Evolutionary conservation across 2,113 vertebrate genomes (phyloP).

Genomic region (Mystacornis crossleyi): DNA sequence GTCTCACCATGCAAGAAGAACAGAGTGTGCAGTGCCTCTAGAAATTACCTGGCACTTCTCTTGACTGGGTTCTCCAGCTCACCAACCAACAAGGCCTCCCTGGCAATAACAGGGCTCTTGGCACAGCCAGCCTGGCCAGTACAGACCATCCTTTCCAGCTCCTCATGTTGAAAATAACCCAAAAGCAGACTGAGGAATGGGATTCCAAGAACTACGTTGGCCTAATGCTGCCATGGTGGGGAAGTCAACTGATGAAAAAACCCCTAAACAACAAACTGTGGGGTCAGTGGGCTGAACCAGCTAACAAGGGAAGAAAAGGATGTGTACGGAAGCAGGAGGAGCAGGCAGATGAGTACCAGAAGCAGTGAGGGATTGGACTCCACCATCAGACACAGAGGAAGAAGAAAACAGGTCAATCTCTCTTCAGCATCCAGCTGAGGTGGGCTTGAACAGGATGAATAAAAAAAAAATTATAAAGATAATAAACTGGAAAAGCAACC

Average conservation of each 20-base stretch:
- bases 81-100: background rate
- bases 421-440: background rate
- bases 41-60: background rate
- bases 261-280: rapidly evolving
- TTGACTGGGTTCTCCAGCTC: background rate
- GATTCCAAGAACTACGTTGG: background rate
- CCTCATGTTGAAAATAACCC: background rate
- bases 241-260: background rate
- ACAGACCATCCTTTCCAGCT: background rate
- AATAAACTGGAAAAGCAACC: background rate
- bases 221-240: background rate
- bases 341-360: background rate
- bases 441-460: background rate
- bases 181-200: background rate
- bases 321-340: background rate
- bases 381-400: background rate
- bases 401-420: background rate
- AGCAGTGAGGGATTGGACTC: background rate
- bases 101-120: background rate
- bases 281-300: background rate
- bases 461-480: background rate
- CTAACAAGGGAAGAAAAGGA: background rate
- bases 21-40: background rate
- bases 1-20: background rate
- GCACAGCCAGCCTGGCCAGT: background rate